Percentiles rank a stretch among this genome's conserved stretches.
Conservation (phyloP, 2,113 vertebrate genomes). For the Rynchops niger region DNA sequence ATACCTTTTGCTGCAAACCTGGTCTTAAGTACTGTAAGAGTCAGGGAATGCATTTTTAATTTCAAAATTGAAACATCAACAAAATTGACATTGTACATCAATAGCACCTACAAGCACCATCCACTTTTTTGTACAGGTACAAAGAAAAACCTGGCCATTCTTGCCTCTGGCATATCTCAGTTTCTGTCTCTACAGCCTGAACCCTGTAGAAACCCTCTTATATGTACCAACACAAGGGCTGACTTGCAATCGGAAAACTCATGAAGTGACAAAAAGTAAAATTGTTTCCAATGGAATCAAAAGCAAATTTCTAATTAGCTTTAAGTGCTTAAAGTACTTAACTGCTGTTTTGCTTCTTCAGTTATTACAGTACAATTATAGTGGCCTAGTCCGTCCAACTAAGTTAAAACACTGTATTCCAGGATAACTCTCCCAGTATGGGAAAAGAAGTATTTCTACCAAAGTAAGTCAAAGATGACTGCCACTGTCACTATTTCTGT, state of each 20-base stretch:
- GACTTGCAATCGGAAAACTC: background rate
- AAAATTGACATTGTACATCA: background rate
- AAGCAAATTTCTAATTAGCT: background rate
- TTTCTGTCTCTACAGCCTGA: background rate
- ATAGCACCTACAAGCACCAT: background rate
- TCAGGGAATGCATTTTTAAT: background rate
- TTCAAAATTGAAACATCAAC: background rate
- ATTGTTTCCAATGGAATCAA: background rate
- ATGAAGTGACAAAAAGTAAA: background rate
- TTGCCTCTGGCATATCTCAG: background rate
- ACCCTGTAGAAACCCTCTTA: background rate
- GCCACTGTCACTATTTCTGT: background rate
- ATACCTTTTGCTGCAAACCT: background rate
- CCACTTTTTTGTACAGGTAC: background rate
- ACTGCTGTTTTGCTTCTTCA: background rate
- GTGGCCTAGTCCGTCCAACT: background rate
- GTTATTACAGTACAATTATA: background rate
- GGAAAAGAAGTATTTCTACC: background rate
- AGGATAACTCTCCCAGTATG: background rate
- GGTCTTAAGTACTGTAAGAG: background rate
- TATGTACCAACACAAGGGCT: background rate
- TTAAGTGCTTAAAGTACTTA: background rate
- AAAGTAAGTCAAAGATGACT: background rate
- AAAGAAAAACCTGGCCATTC: background rate
- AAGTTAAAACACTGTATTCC: background rate